Evolutionary conservation across 2,888 invertebrate genomes (phyloP).

Genomic region (Chalcis sispes): DNA sequence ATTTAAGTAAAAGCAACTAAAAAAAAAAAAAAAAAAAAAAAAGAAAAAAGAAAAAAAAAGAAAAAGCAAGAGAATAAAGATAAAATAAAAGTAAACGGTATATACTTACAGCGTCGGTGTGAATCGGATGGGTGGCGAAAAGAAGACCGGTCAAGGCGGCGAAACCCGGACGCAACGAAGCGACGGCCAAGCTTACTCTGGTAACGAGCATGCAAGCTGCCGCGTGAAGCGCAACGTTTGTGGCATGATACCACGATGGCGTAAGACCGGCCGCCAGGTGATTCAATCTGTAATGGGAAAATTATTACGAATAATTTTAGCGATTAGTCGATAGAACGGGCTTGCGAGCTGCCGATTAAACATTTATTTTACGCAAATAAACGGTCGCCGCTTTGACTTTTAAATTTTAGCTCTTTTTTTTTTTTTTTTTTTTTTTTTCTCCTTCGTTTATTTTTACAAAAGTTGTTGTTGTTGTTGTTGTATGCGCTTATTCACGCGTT

Average conservation of each 20-base stretch:
- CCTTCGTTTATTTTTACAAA: too few species aligned
- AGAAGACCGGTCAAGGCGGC: constrained; percentile 85
- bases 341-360: too few species aligned
- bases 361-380: too few species aligned
- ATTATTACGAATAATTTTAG: constrained; percentile 4
- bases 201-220: constrained; percentile 85
- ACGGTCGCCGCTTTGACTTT: too few species aligned
- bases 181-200: constrained; percentile 82
- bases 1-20: too few species aligned
- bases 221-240: constrained; percentile 87
- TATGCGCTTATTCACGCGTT: too few species aligned
- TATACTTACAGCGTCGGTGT: constrained; percentile 94
- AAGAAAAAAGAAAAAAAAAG: neutral
- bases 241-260: constrained; percentile 88
- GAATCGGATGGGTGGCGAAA: constrained; percentile 92
- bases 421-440: too few species aligned
- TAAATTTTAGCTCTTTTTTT: too few species aligned
- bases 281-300: constrained; percentile 81
- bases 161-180: constrained; percentile 82
- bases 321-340: too few species aligned
- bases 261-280: constrained; percentile 84
- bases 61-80: neutral
- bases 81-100: constrained; percentile 2
- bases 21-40: too few species aligned
- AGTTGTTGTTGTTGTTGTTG: too few species aligned